Evolutionary conservation across 2,113 vertebrate genomes (phyloP).

Genomic region (Boulengeromyrus knoepffleri): DNA sequence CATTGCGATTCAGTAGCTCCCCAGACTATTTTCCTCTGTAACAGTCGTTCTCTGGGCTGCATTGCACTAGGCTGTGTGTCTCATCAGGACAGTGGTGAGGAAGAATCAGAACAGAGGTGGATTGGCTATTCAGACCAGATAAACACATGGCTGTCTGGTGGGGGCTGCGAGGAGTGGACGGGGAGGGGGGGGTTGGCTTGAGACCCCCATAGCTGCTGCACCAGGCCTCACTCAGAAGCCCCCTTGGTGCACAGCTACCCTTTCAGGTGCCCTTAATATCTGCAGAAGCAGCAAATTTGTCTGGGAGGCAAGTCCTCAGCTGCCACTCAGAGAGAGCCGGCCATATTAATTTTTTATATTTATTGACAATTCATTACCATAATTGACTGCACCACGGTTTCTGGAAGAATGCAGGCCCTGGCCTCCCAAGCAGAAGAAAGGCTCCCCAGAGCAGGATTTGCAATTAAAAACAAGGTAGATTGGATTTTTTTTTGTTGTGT

Average conservation of each 20-base stretch:
- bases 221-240: conserved; percentile 41
- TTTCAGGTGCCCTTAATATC: conserved; percentile 84
- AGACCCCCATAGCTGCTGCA: not conserved
- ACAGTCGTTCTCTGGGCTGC: not conserved
- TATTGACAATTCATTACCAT: conserved; percentile 99
- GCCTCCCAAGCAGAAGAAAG: conserved; percentile 76
- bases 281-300: conserved; percentile 91
- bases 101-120: conserved; percentile 11
- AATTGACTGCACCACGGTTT: conserved; percentile 92
- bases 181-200: conserved; percentile 18
- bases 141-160: conserved; percentile 15
- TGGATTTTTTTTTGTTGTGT: conserved; percentile 83
- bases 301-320: conserved; percentile 87
- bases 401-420: conserved; percentile 67
- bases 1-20: too few relatives aligned
- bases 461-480: conserved; percentile 86
- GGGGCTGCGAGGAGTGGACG: conserved; percentile 31
- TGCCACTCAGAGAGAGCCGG: conserved; percentile 88
- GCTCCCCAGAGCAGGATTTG: conserved; percentile 80
- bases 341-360: conserved; percentile 99
- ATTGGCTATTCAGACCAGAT: conserved; percentile 39
- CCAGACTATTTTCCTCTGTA: not conserved
- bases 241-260: conserved; percentile 48
- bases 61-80: not conserved
- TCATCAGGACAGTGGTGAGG: conserved; percentile 9